Conservation (phyloP, 2,113 vertebrate species). For the Pavo muticus region DNA sequence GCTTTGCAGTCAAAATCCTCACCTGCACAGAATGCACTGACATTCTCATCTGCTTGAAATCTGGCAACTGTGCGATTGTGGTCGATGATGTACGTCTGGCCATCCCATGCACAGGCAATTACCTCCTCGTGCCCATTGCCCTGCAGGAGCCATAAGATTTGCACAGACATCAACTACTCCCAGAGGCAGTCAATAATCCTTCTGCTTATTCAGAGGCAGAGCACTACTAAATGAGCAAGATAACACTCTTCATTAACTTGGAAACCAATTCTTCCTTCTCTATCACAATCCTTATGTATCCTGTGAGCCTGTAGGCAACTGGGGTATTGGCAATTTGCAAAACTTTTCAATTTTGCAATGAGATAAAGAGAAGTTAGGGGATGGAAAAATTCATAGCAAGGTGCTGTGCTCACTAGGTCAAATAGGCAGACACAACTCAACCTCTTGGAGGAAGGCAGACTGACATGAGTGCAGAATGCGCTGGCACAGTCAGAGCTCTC, state of each 20-base stretch:
- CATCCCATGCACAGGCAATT: slow-evolving; percentile 97
- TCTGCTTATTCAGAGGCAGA: not conserved
- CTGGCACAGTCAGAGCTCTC: not conserved
- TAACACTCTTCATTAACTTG: not conserved
- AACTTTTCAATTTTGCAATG: not conserved
- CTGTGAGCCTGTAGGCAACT: not conserved
- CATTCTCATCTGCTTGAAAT: slow-evolving; percentile 98
- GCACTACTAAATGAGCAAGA: not conserved
- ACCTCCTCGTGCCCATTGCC: slow-evolving; percentile 95
- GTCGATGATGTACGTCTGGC: slow-evolving; percentile 98
- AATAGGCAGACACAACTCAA: not conserved
- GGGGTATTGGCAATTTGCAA: not conserved
- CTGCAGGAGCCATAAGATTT: slow-evolving; percentile 73
- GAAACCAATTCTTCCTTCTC: not conserved
- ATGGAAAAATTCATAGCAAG: not conserved
- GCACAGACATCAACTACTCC: not conserved
- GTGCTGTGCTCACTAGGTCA: not conserved
- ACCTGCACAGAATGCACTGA: slow-evolving; percentile 98
- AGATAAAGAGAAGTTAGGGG: not conserved
- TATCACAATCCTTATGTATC: fast-evolving
- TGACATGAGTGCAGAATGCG: not conserved
- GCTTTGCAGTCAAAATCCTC: slow-evolving; percentile 1
- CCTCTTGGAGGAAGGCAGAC: not conserved
- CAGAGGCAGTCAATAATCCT: not conserved
- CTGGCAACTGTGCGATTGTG: slow-evolving; percentile 92